Percentiles rank a stretch among this genome's conserved stretches.
Conservation (phyloP, 2,888 invertebrate genomes). For the Rhimphoctona megacephalus region DNA sequence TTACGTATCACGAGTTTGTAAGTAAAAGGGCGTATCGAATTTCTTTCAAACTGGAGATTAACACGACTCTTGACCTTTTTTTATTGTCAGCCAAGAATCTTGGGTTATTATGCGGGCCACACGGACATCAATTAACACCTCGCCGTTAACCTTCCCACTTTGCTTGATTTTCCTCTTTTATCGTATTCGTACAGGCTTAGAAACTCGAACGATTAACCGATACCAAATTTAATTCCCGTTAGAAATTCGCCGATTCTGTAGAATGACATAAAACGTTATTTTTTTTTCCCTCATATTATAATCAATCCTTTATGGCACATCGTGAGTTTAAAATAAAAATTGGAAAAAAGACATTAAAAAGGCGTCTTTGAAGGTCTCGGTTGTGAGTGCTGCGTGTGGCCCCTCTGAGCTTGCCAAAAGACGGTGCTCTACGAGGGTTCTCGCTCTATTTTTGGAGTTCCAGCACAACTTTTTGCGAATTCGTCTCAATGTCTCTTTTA, state of each 20-base stretch:
- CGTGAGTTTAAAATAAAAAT: constrained; percentile 13
- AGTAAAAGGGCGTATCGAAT: constrained; percentile 17
- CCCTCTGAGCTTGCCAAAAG: constrained; percentile 57
- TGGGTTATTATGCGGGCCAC: constrained; percentile 32
- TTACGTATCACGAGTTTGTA: constrained; percentile 2
- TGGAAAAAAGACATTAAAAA: constrained; percentile 7
- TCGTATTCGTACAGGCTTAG: constrained; percentile 2
- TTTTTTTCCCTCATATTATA: neutral
- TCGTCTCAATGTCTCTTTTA: neutral
- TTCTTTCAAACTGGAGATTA: neutral
- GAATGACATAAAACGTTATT: neutral
- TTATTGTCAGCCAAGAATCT: constrained; percentile 24
- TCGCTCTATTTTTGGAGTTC: constrained; percentile 67
- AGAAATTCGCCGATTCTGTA: neutral
- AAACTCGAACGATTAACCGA: constrained; percentile 19
- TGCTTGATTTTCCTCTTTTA: neutral
- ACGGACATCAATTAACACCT: constrained; percentile 26
- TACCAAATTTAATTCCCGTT: constrained; percentile 25
- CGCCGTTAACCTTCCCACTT: constrained; percentile 28
- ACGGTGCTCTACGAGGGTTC: constrained; percentile 59
- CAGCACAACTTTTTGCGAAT: constrained; percentile 60
- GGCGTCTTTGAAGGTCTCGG: constrained; percentile 56
- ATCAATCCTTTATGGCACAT: constrained; percentile 10
- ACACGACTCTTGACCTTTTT: neutral
- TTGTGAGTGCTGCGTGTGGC: constrained; percentile 61